Conservation (phyloP, 2,888 invertebrate genomes). For the Bugula neritina region DNA sequence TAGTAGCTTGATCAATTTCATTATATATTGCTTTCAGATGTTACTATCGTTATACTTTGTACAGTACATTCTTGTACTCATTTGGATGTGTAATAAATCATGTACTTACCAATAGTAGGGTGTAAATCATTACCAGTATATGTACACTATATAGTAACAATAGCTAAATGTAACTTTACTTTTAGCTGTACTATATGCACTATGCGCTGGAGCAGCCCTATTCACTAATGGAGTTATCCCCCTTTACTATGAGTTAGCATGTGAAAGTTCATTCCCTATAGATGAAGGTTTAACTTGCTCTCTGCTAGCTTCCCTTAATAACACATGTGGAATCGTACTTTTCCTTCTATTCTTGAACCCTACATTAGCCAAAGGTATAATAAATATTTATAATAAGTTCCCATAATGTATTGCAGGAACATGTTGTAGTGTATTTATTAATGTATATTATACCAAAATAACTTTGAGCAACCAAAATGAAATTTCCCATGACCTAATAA, state of each 20-base stretch:
- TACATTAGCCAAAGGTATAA: not conserved
- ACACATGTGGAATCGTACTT: constrained; percentile 4
- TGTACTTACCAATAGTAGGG: not conserved
- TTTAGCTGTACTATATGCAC: constrained; percentile 32
- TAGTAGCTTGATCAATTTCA: too few relatives aligned
- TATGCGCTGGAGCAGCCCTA: constrained; percentile 34
- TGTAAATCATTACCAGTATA: too few relatives aligned
- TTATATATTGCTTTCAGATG: too few relatives aligned
- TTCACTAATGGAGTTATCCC: constrained; percentile 38
- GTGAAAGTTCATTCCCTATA: constrained; percentile 41
- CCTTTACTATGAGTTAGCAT: constrained; percentile 40
- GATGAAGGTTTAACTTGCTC: constrained; percentile 35
- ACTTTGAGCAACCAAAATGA: too few relatives aligned
- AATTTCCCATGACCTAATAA: too few relatives aligned
- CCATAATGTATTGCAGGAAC: too few relatives aligned
- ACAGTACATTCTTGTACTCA: too few relatives aligned
- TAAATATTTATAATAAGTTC: too few relatives aligned
- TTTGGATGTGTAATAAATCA: not conserved
- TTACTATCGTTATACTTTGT: too few relatives aligned
- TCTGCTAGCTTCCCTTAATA: constrained; percentile 28
- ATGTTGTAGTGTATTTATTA: too few relatives aligned
- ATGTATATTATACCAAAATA: too few relatives aligned
- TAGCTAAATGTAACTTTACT: not conserved
- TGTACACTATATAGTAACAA: not conserved
- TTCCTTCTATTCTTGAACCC: constrained; percentile 3